Evolutionary conservation across 2,797 vertebrate species (phyloP), one percentile per base, ranked within the genome.

Genomic region (Crypturellus tataupa): DNA sequence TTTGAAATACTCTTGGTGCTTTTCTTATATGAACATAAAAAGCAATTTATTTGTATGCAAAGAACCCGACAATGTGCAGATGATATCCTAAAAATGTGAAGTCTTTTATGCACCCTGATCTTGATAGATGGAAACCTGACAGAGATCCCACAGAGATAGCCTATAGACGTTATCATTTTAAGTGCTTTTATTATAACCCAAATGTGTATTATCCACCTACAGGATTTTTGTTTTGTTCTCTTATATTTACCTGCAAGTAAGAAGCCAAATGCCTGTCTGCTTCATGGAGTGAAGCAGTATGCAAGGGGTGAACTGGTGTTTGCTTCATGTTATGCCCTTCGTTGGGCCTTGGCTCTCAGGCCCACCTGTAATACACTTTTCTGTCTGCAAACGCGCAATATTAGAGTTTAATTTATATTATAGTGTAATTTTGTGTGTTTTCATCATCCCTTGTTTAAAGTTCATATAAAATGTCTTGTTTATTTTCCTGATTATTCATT

Each of bases 401-500:
- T 70, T 68, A 70, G 64, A 85, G 78, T 49, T 49, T 49, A 24
- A 49, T 49, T 24, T 49, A 47, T 47, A 47, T 47, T 55, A 49
- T 33, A 76, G 21, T 53, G 35, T 79, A 84, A 93, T 80, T 92
- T 67, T 65, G 9, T 37, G 59, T 79, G 70, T 88, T 75, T 85
- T 89, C 60, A 60, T 15, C 80, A 73, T 75, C 49, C 21, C 21
- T 75, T 62, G n/a, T 80, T 93, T 91, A 70, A 78, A 85, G 59
- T 84, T 92, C 6, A 14, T 59, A 29, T 73, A 63, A 94, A 96
- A 90, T 67, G 44, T 89, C 84, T 90, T 97, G 93, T 96, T 96
- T 97, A 95, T 96, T 96, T 97, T 96, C 63, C 70, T 93, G 83
- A 93, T 87, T 94, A 94, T 95, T 96, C 91, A 58, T 83, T 95